Evolutionary conservation across 2,113 vertebrate species (phyloP), one percentile per base, ranked within the genome.

Genomic region (Himantopus leucocephalus): DNA sequence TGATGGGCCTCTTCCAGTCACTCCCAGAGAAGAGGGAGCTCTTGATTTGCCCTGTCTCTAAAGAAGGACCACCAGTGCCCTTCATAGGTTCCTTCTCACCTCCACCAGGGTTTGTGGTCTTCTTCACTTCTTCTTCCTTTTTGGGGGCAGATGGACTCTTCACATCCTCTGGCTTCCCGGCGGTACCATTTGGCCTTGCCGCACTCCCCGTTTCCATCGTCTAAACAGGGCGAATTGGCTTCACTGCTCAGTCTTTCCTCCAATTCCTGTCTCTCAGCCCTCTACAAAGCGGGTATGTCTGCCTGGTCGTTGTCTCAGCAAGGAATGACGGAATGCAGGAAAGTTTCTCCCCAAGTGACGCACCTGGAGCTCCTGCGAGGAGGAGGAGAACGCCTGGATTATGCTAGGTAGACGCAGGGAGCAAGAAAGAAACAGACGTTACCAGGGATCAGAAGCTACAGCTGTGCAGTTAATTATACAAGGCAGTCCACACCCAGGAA

Each of bases 1-100:
- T 98, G 91, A 98, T 98, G 56, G 98, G 98, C 72, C 98, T 94
- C 78, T 98, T 98, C 98, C 98, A 98, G 92, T 98, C 98, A 4
- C 85, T 94, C 34, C 98, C 97, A 3, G 96, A 95, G 88, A 98
- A 98, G 22, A 98, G 89, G 20, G 97, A 88, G 50, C 97, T 96
- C 92, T 97, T 98, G 45, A 98, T 97, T 78, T 98, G 98, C 23
- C 94, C 97, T 0, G 96, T 79, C 91, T 98, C 98, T 96, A 96
- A 75, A 43, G 91, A 67, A 63, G 95, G 23, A 4, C 92, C 24
- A 8, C 96, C 85, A 45, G 86, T 92, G 67, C 87, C 90, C 88
- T 97, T 98, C 87, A 92, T 79, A 85, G 94, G 91, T 21, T 96
- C 95, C 24, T 84, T 96, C 72, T 98, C 98, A 8, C 92, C 95